Conservation (phyloP, 2,797 vertebrate genomes). For the Arremon brunneinucha region DNA sequence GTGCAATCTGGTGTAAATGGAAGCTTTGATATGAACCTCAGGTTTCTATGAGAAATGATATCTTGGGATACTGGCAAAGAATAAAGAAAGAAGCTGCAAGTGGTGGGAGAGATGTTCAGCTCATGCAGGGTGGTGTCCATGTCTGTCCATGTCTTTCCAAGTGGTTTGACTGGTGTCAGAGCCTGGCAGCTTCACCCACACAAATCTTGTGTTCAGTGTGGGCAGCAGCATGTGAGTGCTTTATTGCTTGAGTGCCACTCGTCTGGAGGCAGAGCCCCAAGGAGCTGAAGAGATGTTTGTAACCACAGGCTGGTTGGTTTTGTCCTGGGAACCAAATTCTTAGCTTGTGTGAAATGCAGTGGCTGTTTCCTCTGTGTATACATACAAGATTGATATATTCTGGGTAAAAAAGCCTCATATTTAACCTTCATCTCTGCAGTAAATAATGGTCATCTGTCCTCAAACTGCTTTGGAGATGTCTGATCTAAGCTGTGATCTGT, state of each 20-base stretch:
- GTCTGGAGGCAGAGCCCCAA: neutral
- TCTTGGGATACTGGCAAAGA: neutral
- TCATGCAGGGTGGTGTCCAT: neutral
- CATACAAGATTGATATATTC: neutral
- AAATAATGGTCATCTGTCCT: neutral
- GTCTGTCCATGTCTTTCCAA: neutral
- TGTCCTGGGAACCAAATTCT: neutral
- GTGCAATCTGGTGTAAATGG: neutral
- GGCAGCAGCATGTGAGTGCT: neutral
- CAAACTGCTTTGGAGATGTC: neutral
- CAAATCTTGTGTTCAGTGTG: fast-evolving
- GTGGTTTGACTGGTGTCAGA: fast-evolving
- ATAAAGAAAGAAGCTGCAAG: neutral
- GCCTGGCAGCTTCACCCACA: neutral
- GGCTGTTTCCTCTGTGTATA: neutral
- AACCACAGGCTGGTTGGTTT: neutral
- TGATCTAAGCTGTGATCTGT: neutral
- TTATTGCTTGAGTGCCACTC: neutral
- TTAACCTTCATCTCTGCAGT: neutral
- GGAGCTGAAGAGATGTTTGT: neutral
- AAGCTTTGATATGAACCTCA: fast-evolving
- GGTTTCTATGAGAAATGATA: neutral
- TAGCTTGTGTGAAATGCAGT: neutral
- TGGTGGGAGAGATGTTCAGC: neutral
- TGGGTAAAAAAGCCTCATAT: neutral